Conservation (phyloP, 2,888 invertebrate genomes). For the Acanthopleura granulata region DNA sequence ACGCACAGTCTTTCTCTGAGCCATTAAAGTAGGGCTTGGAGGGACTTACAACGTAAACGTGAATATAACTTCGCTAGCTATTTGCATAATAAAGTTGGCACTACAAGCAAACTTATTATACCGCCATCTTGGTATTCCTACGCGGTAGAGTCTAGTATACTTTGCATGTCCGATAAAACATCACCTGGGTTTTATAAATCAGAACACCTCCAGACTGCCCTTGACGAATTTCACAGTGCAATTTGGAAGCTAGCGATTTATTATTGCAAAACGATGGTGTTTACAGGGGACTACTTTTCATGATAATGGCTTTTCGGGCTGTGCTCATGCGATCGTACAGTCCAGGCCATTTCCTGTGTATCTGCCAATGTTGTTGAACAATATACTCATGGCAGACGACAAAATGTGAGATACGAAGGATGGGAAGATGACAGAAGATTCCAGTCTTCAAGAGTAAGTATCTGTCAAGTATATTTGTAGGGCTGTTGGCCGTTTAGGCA, state of each 20-base stretch:
- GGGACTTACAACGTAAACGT: too few relatives aligned
- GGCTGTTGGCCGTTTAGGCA: not conserved
- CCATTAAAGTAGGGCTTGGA: too few relatives aligned
- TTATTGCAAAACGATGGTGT: not conserved
- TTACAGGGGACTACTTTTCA: not conserved
- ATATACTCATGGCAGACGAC: conserved; percentile 6
- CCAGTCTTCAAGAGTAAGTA: conserved; percentile 1
- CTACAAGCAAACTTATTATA: conserved; percentile 3
- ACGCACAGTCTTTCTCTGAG: too few relatives aligned
- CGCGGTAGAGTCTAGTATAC: not conserved
- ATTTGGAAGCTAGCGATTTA: too few relatives aligned
- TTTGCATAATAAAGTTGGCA: conserved; percentile 12
- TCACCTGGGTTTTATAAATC: too few relatives aligned
- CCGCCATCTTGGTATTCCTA: conserved; percentile 2
- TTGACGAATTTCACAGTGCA: too few relatives aligned
- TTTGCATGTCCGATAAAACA: too few relatives aligned
- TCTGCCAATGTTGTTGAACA: not conserved
- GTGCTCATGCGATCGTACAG: not conserved
- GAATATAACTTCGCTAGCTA: conserved; percentile 1
- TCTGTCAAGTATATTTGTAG: not conserved
- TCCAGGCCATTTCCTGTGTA: conserved; percentile 9
- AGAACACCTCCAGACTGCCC: too few relatives aligned
- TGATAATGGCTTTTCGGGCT: not conserved
- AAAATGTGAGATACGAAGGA: conserved; percentile 2
- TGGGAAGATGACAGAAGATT: conserved; percentile 10